phyloP scores from a whole-genome alignment of 2,888 invertebrate species.

The Cetonia aurata region DNA sequence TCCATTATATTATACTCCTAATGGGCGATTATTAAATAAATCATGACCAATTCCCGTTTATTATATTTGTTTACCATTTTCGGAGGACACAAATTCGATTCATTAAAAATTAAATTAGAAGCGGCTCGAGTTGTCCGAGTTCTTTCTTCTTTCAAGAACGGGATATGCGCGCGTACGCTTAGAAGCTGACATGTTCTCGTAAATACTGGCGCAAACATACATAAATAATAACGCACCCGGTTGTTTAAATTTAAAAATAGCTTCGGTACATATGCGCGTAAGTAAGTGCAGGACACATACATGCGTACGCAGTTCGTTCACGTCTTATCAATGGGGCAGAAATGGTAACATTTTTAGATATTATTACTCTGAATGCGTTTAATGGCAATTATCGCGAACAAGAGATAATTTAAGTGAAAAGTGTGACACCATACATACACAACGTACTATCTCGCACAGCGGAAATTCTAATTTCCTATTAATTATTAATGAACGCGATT shows the following conservation, averaged over 20 bases:
- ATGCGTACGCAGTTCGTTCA: not conserved
- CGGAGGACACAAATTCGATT: slow-evolving; percentile 33
- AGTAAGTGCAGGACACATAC: no score
- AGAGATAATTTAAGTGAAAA: slow-evolving; percentile 41
- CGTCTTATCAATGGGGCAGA: slow-evolving; percentile 20
- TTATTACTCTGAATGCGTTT: not conserved
- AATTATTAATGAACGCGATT: slow-evolving; percentile 42
- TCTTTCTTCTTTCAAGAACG: not conserved
- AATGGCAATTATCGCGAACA: slow-evolving; percentile 37
- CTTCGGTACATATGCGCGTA: not conserved
- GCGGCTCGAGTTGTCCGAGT: not conserved
- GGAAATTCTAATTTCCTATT: slow-evolving; percentile 40
- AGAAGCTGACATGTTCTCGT: no score
- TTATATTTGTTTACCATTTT: slow-evolving; percentile 39
- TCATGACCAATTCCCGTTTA: slow-evolving; percentile 37
- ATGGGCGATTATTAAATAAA: slow-evolving; percentile 40
- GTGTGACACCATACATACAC: slow-evolving; percentile 30
- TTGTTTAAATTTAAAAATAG: not conserved
- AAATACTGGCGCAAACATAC: no score
- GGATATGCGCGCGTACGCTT: no score
- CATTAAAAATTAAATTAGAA: slow-evolving; percentile 36
- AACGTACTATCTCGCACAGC: slow-evolving; percentile 8
- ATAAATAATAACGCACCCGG: no score
- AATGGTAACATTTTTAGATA: slow-evolving; percentile 28
- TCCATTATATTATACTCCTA: slow-evolving; percentile 30